Evolutionary conservation across 2,888 invertebrate species (phyloP).

Genomic region (Chrysolina americana): DNA sequence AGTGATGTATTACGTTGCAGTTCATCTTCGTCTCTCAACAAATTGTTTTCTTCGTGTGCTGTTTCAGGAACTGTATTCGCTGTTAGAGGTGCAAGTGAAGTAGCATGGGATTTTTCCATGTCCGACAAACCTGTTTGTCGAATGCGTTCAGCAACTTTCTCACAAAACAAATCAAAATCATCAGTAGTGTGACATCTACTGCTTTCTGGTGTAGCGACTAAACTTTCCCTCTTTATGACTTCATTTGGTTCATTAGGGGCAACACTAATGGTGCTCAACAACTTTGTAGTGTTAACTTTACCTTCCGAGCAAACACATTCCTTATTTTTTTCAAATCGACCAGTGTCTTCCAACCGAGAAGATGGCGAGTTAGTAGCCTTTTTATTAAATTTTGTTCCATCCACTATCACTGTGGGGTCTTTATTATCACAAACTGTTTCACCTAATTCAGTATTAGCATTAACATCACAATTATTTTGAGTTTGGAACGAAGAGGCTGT

Average conservation of each 20-base stretch:
- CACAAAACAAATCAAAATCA: slow-evolving; percentile 42
- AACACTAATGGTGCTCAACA: not conserved
- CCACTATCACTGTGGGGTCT: not conserved
- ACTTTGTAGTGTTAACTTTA: not conserved
- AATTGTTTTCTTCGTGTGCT: not conserved
- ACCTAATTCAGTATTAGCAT: slow-evolving; percentile 35
- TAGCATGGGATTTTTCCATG: not conserved
- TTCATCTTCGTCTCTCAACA: not conserved
- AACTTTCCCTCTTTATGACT: not conserved
- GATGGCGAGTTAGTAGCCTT: not conserved
- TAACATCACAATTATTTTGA: slow-evolving; percentile 39
- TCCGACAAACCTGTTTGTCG: slow-evolving; percentile 2
- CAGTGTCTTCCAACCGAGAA: not conserved
- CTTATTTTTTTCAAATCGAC: not conserved
- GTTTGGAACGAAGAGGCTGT: not conserved
- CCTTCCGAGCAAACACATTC: not conserved
- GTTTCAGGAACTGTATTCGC: not conserved
- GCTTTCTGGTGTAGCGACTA: not conserved
- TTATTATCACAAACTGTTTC: slow-evolving; percentile 34
- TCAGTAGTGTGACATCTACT: not conserved
- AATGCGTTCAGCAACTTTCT: slow-evolving; percentile 32
- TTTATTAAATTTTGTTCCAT: slow-evolving; percentile 15
- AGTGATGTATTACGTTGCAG: not conserved
- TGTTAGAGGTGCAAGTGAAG: not conserved
- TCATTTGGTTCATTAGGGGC: not conserved